These are phyloP conservation scores for Maccullochella peelii DNA, from an alignment of 2,113 vertebrate species.

Conservation along the genomic window DNA sequence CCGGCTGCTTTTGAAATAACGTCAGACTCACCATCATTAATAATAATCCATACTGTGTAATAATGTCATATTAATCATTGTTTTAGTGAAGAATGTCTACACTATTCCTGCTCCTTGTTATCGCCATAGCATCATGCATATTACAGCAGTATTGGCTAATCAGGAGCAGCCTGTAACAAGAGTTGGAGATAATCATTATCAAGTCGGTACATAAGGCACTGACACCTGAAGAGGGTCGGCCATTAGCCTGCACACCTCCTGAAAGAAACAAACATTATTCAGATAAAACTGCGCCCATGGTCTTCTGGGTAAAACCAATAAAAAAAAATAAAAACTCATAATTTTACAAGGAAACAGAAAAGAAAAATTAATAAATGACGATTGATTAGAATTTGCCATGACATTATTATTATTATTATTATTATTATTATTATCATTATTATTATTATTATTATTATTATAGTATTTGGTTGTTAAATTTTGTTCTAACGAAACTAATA, in stretches of 20 bases:
- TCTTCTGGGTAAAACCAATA: neutral
- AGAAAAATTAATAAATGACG: neutral
- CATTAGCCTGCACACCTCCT: slow-evolving; percentile 53
- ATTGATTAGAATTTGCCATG: neutral
- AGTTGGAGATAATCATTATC: slow-evolving; percentile 78
- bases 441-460: neutral
- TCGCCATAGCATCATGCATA: slow-evolving; percentile 38
- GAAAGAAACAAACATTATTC: slow-evolving; percentile 49
- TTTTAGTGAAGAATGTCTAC: neutral
- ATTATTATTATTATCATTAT: neutral
- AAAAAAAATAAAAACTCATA: neutral
- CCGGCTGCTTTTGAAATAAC: neutral
- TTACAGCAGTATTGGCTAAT: slow-evolving; percentile 48
- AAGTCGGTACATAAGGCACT: slow-evolving; percentile 73
- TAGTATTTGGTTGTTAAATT: neutral
- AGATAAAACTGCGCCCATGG: slow-evolving; percentile 34
- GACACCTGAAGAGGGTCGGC: slow-evolving; percentile 72
- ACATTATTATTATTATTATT: neutral
- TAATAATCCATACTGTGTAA: neutral
- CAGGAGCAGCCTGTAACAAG: slow-evolving; percentile 45
- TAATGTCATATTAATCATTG: neutral
- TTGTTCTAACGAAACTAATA: neutral
- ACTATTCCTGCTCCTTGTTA: slow-evolving; percentile 18
- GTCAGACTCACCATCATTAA: too few relatives aligned
- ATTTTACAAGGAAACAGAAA: neutral